Percentiles rank a stretch among this genome's conserved stretches.
These are phyloP conservation scores for Synanthedon vespiformis DNA, from an alignment of 2,888 invertebrate species.

Conservation along the genomic window DNA sequence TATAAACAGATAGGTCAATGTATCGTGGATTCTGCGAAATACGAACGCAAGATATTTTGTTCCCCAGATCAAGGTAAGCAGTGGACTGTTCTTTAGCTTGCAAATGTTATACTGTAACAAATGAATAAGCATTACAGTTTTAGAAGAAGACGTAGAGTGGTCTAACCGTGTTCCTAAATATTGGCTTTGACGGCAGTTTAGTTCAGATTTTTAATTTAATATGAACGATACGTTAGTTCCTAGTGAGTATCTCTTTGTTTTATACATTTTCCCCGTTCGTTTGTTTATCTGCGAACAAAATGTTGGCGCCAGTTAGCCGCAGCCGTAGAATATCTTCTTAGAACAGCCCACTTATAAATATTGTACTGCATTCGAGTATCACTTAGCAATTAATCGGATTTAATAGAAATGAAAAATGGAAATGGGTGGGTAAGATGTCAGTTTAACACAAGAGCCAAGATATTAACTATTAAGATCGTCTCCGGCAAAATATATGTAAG, in stretches of 20 bases:
- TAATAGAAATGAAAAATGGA: no score
- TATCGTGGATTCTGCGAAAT: conserved; percentile 41
- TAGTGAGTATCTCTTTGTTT: conserved; percentile 1
- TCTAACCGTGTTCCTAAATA: no score
- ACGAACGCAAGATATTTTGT: conserved; percentile 14
- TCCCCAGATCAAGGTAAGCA: conserved; percentile 15
- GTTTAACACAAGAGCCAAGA: no score
- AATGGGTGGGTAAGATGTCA: no score
- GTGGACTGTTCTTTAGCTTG: no score
- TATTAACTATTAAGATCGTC: no score
- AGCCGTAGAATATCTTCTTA: conserved; percentile 13
- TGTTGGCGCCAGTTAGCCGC: conserved; percentile 22
- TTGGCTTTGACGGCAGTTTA: no score
- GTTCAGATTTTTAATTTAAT: background rate
- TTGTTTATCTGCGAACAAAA: conserved; percentile 19
- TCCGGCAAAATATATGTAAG: no score
- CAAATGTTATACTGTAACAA: no score
- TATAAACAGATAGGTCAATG: conserved; percentile 53
- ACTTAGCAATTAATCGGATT: no score
- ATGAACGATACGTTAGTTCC: conserved; percentile 1
- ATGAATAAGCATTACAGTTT: no score
- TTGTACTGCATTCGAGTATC: background rate
- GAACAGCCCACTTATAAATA: conserved; percentile 11
- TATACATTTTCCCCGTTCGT: conserved; percentile 11
- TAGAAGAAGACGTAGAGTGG: no score